phyloP scores from a whole-genome alignment of 2,797 vertebrate genomes.

The Alauda arvensis region DNA sequence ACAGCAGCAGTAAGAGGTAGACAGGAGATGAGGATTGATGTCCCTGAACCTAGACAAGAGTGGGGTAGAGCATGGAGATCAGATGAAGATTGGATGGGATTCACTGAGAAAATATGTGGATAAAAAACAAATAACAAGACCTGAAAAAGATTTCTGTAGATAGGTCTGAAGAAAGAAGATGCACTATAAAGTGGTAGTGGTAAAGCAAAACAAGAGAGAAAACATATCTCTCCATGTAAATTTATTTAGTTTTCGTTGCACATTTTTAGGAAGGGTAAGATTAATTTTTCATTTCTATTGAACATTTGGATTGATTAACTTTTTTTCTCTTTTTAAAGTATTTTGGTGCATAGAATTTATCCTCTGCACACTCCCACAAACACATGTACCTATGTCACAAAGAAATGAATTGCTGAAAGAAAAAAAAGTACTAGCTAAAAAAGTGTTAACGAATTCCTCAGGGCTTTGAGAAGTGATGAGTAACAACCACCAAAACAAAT shows the following conservation, averaged over 20 bases:
- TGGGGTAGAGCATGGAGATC: neutral
- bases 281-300: neutral
- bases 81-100: neutral
- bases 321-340: neutral
- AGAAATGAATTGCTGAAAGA: neutral
- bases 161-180: neutral
- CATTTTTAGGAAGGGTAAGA: neutral
- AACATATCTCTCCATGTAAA: neutral
- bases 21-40: neutral
- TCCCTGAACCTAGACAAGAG: neutral
- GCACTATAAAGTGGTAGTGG: neutral
- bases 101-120: neutral
- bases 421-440: neutral
- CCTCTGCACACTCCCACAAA: neutral
- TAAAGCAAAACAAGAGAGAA: neutral
- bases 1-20: neutral
- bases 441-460: neutral
- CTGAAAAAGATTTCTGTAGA: neutral
- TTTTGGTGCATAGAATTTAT: neutral
- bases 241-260: neutral
- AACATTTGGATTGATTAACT: neutral
- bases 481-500: slow-evolving; percentile 20
- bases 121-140: neutral
- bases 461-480: neutral
- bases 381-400: neutral